Conservation (phyloP, 2,888 invertebrate genomes). For the Lottia scabra region DNA sequence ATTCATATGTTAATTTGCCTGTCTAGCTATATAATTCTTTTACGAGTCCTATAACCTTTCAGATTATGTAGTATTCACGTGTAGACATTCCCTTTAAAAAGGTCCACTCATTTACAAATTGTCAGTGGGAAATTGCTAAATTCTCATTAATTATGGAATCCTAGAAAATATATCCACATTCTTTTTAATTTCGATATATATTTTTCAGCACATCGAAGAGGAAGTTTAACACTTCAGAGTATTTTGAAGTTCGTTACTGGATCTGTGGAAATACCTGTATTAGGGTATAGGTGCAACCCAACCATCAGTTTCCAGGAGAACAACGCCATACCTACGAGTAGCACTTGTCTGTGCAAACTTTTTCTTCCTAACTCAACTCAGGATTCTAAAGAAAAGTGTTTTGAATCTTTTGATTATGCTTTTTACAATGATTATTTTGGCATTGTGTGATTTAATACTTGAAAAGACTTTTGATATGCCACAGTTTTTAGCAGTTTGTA, state of each 20-base stretch:
- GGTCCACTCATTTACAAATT: no score
- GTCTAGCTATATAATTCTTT: no score
- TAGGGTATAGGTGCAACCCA: background rate
- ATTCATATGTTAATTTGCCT: no score
- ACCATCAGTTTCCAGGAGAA: background rate
- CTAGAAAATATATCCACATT: no score
- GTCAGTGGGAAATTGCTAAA: no score
- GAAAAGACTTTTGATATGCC: no score
- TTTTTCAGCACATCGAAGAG: background rate
- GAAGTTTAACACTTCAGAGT: background rate
- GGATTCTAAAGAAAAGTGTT: background rate
- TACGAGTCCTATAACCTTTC: no score
- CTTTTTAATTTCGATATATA: background rate
- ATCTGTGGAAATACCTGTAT: background rate
- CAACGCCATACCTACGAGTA: background rate
- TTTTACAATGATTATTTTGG: background rate
- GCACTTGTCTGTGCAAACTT: background rate
- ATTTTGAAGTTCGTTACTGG: background rate
- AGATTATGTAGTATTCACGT: no score
- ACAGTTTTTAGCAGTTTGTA: no score
- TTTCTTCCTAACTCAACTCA: background rate
- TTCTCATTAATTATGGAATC: no score
- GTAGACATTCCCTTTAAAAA: no score
- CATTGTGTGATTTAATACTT: background rate
- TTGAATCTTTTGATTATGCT: background rate